phyloP scores from a whole-genome alignment of 2,888 invertebrate species.

The Agapostemon virescens region DNA sequence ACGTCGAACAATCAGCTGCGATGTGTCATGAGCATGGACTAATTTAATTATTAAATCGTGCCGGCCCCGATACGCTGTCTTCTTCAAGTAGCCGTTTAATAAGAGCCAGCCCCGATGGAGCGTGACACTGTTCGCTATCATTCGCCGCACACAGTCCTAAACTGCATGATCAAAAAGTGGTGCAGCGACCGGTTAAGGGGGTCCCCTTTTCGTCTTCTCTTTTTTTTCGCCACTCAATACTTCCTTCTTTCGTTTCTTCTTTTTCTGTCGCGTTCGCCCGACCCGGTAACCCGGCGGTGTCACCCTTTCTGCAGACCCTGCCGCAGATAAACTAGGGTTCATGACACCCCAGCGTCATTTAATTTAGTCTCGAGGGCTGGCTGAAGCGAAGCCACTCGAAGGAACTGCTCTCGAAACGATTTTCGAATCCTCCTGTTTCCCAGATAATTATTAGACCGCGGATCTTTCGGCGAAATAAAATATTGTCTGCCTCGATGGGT shows the following conservation, averaged over 20 bases:
- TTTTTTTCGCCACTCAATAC: constrained; percentile 46
- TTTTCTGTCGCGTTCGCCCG: constrained; percentile 42
- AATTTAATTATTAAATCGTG: constrained; percentile 61
- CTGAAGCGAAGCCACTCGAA: constrained; percentile 30
- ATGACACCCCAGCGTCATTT: constrained; percentile 56
- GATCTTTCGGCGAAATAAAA: neutral
- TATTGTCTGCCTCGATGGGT: too few species aligned
- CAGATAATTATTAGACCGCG: constrained; percentile 30
- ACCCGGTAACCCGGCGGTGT: constrained; percentile 48
- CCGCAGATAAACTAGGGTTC: constrained; percentile 53
- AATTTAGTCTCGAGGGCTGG: constrained; percentile 55
- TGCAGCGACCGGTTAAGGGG: constrained; percentile 32
- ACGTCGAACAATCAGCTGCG: constrained; percentile 33
- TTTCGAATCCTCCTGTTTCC: constrained; percentile 41
- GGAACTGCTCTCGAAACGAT: constrained; percentile 37
- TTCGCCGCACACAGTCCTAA: constrained; percentile 28
- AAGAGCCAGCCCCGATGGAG: constrained; percentile 28
- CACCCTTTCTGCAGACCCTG: constrained; percentile 48
- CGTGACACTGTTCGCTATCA: constrained; percentile 26
- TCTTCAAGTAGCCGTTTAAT: constrained; percentile 24
- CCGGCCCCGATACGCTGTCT: constrained; percentile 36
- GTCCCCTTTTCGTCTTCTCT: neutral
- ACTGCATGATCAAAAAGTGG: constrained; percentile 39
- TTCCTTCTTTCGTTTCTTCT: constrained; percentile 35
- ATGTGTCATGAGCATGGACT: constrained; percentile 29